phyloP scores from a whole-genome alignment of 2,888 invertebrate species.

The Thyatira batis region DNA sequence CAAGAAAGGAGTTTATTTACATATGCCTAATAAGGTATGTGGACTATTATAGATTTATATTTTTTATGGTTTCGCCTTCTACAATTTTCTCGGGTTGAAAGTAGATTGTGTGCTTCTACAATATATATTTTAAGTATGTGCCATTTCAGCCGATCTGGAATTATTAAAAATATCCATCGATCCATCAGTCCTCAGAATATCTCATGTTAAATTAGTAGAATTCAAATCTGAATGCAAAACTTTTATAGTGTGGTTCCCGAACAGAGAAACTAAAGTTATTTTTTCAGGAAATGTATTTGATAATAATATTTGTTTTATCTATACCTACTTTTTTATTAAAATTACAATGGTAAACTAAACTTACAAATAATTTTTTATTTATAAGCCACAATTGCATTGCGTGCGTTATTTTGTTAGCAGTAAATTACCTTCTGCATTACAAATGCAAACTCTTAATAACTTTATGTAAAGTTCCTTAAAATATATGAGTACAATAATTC shows the following conservation, averaged over 20 bases:
- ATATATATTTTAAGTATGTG: no score
- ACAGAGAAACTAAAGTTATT: no score
- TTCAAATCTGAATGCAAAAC: no score
- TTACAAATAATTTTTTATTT: slow-evolving; percentile 2
- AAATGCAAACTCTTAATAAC: slow-evolving; percentile 9
- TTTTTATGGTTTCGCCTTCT: no score
- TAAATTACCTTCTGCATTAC: slow-evolving; percentile 29
- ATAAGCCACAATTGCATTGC: slow-evolving; percentile 30
- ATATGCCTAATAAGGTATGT: slow-evolving; percentile 97
- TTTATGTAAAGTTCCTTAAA: slow-evolving; percentile 11
- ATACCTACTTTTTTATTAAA: neutral
- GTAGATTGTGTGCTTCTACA: no score
- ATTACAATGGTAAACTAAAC: neutral
- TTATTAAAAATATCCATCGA: no score
- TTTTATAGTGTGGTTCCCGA: no score
- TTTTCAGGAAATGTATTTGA: no score
- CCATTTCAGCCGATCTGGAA: no score
- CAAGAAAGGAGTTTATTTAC: slow-evolving; percentile 98
- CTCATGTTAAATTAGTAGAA: no score
- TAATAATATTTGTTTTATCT: neutral
- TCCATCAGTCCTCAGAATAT: no score
- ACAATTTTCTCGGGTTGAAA: no score
- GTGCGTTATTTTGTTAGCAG: slow-evolving; percentile 39
- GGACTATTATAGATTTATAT: neutral
- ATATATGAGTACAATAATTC: neutral